Evolutionary conservation across 2,113 vertebrate genomes (phyloP).

Genomic region (Puntigrus tetrazona): DNA sequence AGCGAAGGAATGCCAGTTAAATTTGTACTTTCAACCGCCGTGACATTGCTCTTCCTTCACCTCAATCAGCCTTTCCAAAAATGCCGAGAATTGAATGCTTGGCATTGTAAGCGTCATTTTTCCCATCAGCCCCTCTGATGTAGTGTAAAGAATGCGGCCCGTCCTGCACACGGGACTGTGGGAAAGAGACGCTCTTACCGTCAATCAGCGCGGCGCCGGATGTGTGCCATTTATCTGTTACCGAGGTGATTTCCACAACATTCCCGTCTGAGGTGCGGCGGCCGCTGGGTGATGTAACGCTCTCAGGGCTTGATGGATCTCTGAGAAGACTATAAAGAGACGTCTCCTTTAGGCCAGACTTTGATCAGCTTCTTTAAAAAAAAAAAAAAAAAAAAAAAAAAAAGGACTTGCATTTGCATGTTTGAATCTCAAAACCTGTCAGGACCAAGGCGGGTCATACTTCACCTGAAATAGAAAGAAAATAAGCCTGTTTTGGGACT

Average conservation of each 20-base stretch:
- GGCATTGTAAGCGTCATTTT: neutral
- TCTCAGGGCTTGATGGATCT: neutral
- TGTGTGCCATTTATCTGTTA: neutral
- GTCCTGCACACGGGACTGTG: constrained; percentile 44
- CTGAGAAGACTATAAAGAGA: neutral
- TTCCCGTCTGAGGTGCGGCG: constrained; percentile 29
- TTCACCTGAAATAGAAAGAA: neutral
- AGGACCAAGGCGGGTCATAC: neutral
- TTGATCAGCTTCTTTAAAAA: neutral
- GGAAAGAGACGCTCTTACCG: neutral
- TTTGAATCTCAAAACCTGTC: neutral
- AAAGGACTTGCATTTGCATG: neutral
- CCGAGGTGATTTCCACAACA: constrained; percentile 20
- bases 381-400: too few species aligned
- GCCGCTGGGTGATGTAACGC: constrained; percentile 29
- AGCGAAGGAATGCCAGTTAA: neutral
- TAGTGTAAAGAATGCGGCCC: constrained; percentile 47
- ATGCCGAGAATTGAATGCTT: neutral
- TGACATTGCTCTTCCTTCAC: neutral
- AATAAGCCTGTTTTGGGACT: neutral
- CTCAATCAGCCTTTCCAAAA: neutral
- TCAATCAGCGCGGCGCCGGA: neutral
- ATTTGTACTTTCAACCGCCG: neutral
- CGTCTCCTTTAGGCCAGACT: constrained; percentile 13
- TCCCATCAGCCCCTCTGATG: neutral